Evolutionary conservation across 2,113 vertebrate genomes (phyloP).

Genomic region (Paracanthobrama guichenoti): DNA sequence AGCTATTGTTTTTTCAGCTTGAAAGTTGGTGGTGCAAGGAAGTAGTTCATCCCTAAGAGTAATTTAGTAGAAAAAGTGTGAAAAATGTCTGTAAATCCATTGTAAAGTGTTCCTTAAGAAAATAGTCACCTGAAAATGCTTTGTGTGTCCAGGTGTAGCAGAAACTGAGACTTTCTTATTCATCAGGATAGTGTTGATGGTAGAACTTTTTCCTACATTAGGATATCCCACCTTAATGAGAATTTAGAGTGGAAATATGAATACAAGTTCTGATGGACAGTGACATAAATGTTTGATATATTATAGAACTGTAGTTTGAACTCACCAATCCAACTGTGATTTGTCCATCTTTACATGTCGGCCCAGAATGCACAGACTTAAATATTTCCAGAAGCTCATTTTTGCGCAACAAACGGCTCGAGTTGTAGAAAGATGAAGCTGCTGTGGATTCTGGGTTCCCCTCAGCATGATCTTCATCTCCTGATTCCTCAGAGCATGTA

Average conservation of each 20-base stretch:
- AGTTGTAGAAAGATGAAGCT: slow-evolving; percentile 71
- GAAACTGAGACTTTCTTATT: slow-evolving; percentile 98
- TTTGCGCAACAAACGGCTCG: slow-evolving; percentile 83
- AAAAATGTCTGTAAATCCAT: neutral
- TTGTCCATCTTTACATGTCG: slow-evolving; percentile 80
- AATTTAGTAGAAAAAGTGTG: neutral
- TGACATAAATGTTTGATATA: neutral
- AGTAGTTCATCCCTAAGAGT: neutral
- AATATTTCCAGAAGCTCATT: slow-evolving; percentile 86
- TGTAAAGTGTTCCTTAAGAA: neutral
- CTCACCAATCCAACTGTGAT: slow-evolving; percentile 95
- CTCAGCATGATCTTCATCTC: slow-evolving; percentile 52
- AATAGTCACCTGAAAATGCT: slow-evolving; percentile 92
- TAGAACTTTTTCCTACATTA: slow-evolving; percentile 97
- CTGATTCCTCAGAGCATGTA: slow-evolving; percentile 85
- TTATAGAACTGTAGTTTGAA: slow-evolving; percentile 8
- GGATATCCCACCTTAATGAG: slow-evolving; percentile 91
- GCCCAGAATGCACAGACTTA: slow-evolving; percentile 77
- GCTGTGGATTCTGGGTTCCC: slow-evolving; percentile 37
- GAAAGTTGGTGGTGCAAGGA: neutral
- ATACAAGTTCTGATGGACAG: neutral
- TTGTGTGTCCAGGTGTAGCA: slow-evolving; percentile 94
- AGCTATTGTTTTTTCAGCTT: neutral
- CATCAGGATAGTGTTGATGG: slow-evolving; percentile 94
- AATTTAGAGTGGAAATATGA: neutral